phyloP scores from a whole-genome alignment of 1,140 invertebrate species.

The Sarcophaga bullata region DNA sequence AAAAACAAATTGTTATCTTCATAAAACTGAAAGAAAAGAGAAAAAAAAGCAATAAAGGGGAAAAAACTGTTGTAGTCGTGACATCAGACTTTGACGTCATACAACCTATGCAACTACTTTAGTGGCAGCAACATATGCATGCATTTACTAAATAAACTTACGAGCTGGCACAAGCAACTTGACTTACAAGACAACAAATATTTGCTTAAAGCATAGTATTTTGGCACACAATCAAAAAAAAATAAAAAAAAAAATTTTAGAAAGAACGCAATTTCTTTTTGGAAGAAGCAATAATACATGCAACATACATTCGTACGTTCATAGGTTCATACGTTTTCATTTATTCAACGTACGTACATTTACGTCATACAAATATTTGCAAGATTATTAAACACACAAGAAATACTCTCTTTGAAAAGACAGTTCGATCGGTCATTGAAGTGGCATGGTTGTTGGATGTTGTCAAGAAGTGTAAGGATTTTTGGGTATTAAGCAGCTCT shows the following conservation, averaged over 20 bases:
- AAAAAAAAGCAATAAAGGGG: neutral
- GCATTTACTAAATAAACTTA: neutral
- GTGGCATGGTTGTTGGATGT: no score
- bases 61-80: neutral
- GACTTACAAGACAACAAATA: conserved; percentile 36
- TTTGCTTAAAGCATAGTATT: conserved; percentile 28
- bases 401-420: neutral
- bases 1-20: conserved; percentile 1
- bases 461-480: conserved; percentile 7
- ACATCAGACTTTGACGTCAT: neutral
- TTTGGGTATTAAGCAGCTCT: neutral
- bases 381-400: conserved; percentile 5
- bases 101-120: neutral
- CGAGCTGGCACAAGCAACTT: neutral
- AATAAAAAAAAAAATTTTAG: neutral
- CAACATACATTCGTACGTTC: no score
- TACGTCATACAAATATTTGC: neutral
- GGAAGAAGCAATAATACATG: neutral
- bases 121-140: neutral
- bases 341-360: neutral
- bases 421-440: no score
- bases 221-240: conserved; percentile 15
- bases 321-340: neutral
- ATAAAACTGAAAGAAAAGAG: neutral
- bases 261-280: no score